Evolutionary conservation across 1,140 invertebrate genomes (phyloP), one percentile per base, ranked within the genome.

Genomic region (Archivesica marissinica): DNA sequence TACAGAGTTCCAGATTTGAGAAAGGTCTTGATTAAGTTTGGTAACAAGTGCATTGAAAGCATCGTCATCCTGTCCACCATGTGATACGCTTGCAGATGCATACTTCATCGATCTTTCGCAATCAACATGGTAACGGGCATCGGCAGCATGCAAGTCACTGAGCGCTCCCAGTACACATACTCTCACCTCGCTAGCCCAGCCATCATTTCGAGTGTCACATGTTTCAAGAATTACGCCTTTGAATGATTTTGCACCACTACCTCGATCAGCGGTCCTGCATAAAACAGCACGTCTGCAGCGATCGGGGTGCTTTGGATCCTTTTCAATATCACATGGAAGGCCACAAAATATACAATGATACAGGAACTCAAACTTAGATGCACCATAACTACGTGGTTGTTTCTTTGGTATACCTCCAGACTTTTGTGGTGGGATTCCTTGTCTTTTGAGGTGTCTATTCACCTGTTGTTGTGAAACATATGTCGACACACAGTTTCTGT

Each of bases 341-440:
- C 77, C 59, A 68, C 77, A 80, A 28, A 66, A 80, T 47, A 80
- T 28, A 44, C 59, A 80, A 25, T 80, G 54, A n/a, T 64, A n/a
- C n/a, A 17, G 6, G 38, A 66, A 66, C 3, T 23, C 6, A 70
- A 66, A 64, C 28, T 28, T 25, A 3, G 11, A n/a, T 11, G 15
- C 68, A 25, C 9, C 56, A 47, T 52, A 64, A 23, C 15, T 11
- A n/a, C 54, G 17, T 41, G 28, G 9, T 4, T 17, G 6, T 38
- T 38, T 35, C 15, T 25, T 23, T 7, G 59, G 25, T 7, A 28
- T 33, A 35, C 17, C 9, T 13, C 6, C 35, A 47, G 9, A 4
- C 6, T n/a, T 13, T n/a, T 9, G 35, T 44, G 7, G 7, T 4
- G 13, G 11, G 17, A 64, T n/a, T 38, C n/a, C 0, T 9, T 66